Evolutionary conservation across 2,888 invertebrate species (phyloP).

Genomic region (Pachydiplax longipennis): DNA sequence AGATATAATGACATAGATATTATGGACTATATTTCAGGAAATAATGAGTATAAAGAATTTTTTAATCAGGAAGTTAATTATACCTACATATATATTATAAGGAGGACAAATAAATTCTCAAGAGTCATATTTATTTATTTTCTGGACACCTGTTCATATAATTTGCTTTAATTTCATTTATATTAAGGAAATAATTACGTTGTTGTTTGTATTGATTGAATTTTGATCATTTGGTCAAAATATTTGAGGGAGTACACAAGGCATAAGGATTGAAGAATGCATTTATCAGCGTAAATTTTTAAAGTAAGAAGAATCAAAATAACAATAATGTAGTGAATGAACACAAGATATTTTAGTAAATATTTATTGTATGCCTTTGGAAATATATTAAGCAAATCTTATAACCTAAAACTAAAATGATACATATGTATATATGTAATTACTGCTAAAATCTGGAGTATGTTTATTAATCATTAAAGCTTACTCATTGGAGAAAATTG

Average conservation of each 20-base stretch:
- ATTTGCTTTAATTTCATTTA: neutral
- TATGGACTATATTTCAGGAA: constrained; percentile 34
- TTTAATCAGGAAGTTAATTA: constrained; percentile 41
- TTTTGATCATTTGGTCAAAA: neutral
- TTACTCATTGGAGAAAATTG: neutral
- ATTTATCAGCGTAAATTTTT: neutral
- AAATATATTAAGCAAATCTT: neutral
- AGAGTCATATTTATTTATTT: constrained; percentile 11
- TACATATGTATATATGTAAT: neutral
- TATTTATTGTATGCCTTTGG: constrained; percentile 1
- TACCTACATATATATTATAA: constrained; percentile 30
- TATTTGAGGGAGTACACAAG: neutral
- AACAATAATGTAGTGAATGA: neutral
- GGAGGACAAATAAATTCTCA: constrained; percentile 19
- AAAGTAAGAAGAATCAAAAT: neutral
- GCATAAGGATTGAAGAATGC: neutral
- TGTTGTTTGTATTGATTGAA: neutral
- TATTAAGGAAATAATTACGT: neutral
- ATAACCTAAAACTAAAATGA: neutral
- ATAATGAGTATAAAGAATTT: constrained; percentile 31
- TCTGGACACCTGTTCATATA: neutral
- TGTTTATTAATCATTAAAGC: neutral
- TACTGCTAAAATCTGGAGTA: neutral
- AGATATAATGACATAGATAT: constrained; percentile 20
- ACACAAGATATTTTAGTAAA: neutral